Evolutionary conservation across 1,140 invertebrate species (phyloP), one percentile per base, ranked within the genome.

Genomic region (Panagrolaimus sp.): DNA sequence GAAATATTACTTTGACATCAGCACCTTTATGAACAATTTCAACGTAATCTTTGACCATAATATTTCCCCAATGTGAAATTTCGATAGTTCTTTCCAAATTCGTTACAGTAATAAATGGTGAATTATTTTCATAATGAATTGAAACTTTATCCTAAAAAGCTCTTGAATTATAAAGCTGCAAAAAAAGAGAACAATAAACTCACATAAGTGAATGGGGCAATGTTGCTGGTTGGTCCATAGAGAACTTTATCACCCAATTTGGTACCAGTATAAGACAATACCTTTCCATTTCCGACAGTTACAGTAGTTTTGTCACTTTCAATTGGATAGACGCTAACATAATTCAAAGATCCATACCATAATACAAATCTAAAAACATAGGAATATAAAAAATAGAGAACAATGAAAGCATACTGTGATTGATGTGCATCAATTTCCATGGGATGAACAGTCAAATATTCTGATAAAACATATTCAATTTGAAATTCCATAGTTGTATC

Each of bases 21-120:
- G 96, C 95, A 31, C 96, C 96, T 64, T 90, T 90, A 80, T 99
- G 95, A 20, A 89, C 83, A 70, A 98, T 86, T 81, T 97, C 91
- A 80, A 98, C 89, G 0, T 89, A 89, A 83, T 99, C 96, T 83
- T 98, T 93, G 3, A 99, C 87, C 72, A 94, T 94, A 83, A 99
- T 93, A 79, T 97, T 97, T 16, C 96, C 96, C 96, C 96, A 99
- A 83, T 98, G 95, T 0, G 95, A 98, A 1, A 99, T 88, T 85
- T 99, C 95, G 79, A 99, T 91, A 0, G 88, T 85, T 45, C 96
- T 87, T 68, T 92, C 89, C 73, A 98, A 84, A 45, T 87, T 87
- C 0, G 90, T 92, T 0, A 97, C 90, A 31, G 91, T 92, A 51
- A 98, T 84, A 83, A 98, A 98, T 61, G 96, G 94, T 57, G 90